Conservation (phyloP, 2,113 vertebrate species). For the Mellivora capensis region DNA sequence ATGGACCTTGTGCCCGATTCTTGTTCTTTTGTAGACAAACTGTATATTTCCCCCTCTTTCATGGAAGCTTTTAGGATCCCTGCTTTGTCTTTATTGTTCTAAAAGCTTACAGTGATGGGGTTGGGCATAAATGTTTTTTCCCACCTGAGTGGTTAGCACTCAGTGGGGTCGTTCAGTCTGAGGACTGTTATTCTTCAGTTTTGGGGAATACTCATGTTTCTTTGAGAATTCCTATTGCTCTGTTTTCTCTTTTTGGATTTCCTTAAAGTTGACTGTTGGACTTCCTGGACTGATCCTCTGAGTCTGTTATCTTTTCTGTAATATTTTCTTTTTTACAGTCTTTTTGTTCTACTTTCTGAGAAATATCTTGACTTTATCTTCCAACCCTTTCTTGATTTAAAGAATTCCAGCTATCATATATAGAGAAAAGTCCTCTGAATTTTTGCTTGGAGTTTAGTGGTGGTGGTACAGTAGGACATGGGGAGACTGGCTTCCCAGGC, state of each 20-base stretch:
- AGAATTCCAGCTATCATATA: not conserved
- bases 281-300: not conserved
- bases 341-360: not conserved
- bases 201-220: not conserved
- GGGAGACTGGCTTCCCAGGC: not conserved
- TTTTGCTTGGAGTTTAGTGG: not conserved
- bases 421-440: not conserved
- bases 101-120: not conserved
- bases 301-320: not conserved
- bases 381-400: not conserved
- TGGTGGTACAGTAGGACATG: not conserved
- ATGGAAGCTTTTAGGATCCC: not conserved
- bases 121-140: not conserved
- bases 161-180: not conserved
- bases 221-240: not conserved
- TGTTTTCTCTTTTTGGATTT: not conserved
- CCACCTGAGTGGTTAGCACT: not conserved
- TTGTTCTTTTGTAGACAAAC: not conserved
- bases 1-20: not conserved
- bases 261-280: not conserved
- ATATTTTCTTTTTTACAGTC: not conserved
- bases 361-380: not conserved
- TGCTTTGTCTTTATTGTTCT: not conserved
- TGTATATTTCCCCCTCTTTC: not conserved
- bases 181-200: not conserved